Base-by-base conservation (phyloP, 2,113 vertebrate species). In the Poecile atricapillus region DNA sequence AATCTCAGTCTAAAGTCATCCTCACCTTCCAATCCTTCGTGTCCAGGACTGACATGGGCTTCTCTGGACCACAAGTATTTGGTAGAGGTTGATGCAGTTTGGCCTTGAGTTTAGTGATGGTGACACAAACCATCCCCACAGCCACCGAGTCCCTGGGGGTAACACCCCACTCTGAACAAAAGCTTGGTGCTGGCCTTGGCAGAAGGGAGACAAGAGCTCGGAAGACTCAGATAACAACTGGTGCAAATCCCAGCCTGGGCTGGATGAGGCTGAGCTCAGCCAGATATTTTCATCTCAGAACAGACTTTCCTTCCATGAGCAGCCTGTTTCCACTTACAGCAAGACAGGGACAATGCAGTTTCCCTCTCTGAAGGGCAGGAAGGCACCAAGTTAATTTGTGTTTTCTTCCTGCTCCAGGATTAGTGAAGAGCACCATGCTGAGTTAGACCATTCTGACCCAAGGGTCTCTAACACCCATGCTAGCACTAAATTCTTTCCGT, bases 311-410 rank as follows among this genome's bases (percentile, higher is more conserved):
- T 88, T 94, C 84, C 58, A 55, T 27, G n/a, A 65, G 56, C 78
- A 82, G 93, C 60, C 93, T 75, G 79, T 84, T 92, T 93, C 91
- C 91, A 96, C 74, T 95, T 52, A 94, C 41, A 70, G 91, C 53
- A 76, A 50, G 62, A 87, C 44, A 64, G n/a, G 53, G 73, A 75
- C 77, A 68, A 56, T 27, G 81, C 74, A 50, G 35, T 87, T 93
- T 88, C 59, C 83, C 68, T 74, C 46, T 83, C 69, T 73, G 83
- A 86, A 80, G 84, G 63, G 83, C 44, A 77, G 68, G 73, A 50
- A 65, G 16, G 59, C 5, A 4, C 41, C 15, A 19, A 81, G 60
- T 53, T 39, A 30, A 59, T 74, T 75, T 77, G 65, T 24, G 1
- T 79, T 81, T 68, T 74, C 84, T 43, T 62, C 58, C 63, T 86